Conservation (phyloP, 2,113 vertebrate genomes). For the rabbit (Oryctolagus cuniculus) region DNA sequence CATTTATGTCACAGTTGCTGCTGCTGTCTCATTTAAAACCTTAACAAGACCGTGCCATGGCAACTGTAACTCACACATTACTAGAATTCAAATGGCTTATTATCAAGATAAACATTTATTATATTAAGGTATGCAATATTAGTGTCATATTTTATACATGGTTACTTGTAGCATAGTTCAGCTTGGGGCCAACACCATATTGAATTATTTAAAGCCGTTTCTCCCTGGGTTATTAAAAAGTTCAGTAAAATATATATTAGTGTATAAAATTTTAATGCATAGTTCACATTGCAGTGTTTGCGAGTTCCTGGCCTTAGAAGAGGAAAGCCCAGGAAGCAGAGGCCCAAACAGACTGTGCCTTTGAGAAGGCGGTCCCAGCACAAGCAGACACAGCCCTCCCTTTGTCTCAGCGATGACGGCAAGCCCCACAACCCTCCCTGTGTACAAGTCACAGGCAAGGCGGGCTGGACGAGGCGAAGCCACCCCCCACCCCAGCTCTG, state of each 20-base stretch:
- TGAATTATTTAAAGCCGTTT: constrained; percentile 84
- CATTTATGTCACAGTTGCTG: constrained; percentile 49
- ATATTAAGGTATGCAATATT: constrained; percentile 79
- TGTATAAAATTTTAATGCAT: constrained; percentile 84
- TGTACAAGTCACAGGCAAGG: neutral
- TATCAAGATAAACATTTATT: constrained; percentile 80
- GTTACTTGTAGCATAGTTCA: constrained; percentile 80
- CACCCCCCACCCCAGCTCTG: neutral
- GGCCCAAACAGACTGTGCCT: constrained; percentile 43
- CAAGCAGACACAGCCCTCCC: neutral
- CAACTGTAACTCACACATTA: constrained; percentile 75
- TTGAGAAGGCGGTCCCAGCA: neutral
- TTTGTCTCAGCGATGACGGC: constrained; percentile 11
- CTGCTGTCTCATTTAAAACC: constrained; percentile 71
- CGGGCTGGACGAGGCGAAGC: neutral
- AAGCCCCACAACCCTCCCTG: constrained; percentile 10
- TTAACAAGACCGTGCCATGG: constrained; percentile 72
- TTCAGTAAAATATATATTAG: constrained; percentile 85
- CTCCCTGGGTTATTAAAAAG: constrained; percentile 82
- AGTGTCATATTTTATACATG: constrained; percentile 78
- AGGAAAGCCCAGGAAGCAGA: constrained; percentile 15
- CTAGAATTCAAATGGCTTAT: constrained; percentile 80
- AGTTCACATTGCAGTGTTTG: constrained; percentile 71
- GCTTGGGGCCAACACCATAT: constrained; percentile 76
- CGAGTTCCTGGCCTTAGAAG: constrained; percentile 69